Conservation (phyloP, 1,140 invertebrate species). For the Dreissena polymorpha region DNA sequence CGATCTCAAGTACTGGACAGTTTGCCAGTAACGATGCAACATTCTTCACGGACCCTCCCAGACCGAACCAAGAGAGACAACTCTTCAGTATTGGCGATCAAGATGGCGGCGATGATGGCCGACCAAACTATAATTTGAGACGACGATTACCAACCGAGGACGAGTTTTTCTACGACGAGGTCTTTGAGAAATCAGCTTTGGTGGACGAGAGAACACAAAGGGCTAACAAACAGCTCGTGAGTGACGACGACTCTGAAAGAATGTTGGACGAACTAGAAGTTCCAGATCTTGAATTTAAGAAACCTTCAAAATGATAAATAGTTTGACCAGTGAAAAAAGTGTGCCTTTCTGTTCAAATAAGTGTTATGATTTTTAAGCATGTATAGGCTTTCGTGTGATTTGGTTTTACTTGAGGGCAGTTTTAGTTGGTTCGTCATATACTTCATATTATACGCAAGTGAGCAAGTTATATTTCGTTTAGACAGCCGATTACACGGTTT, state of each 20-base stretch:
- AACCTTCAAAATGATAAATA: neutral
- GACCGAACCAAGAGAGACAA: conserved; percentile 19
- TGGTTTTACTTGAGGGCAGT: too few species aligned
- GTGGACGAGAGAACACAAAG: conserved; percentile 38
- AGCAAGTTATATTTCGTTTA: too few species aligned
- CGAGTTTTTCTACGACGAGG: conserved; percentile 40
- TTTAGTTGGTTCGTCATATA: too few species aligned
- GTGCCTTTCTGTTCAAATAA: too few species aligned
- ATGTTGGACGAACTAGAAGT: conserved; percentile 6
- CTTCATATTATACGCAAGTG: too few species aligned
- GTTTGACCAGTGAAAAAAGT: too few species aligned
- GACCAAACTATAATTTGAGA: neutral
- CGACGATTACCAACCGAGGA: conserved; percentile 9
- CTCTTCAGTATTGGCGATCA: conserved; percentile 35
- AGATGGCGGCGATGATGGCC: conserved; percentile 46
- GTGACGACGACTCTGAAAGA: conserved; percentile 13
- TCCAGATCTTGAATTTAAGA: conserved; percentile 40
- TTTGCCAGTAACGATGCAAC: conserved; percentile 28
- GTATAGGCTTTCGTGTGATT: too few species aligned
- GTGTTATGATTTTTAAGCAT: too few species aligned
- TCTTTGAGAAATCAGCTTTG: conserved; percentile 36
- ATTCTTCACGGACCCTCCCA: neutral
- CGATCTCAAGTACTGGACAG: conserved; percentile 22
- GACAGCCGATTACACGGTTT: too few species aligned
- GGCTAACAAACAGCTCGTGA: conserved; percentile 28